Conservation (phyloP, 2,888 invertebrate genomes). For the Hyppa rectilinea region DNA sequence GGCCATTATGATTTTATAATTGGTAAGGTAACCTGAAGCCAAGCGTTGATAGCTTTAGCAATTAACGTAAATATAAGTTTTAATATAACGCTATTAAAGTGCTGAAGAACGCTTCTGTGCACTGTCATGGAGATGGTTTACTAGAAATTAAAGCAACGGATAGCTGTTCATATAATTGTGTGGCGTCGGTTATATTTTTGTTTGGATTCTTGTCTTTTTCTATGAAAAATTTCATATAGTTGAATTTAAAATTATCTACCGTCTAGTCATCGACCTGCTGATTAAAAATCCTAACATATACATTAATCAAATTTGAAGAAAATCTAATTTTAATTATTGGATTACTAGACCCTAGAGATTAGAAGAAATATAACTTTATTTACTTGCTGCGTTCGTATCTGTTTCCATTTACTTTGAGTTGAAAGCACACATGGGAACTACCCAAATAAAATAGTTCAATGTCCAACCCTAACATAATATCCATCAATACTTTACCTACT, state of each 20-base stretch:
- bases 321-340: no score
- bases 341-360: no score
- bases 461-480: neutral
- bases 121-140: no score
- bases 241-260: neutral
- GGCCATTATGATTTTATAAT: conserved; percentile 57
- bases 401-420: neutral
- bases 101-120: neutral
- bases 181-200: neutral
- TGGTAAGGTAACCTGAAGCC: conserved; percentile 52
- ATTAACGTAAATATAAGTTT: conserved; percentile 52
- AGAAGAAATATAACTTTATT: neutral
- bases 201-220: neutral
- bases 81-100: conserved; percentile 47
- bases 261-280: neutral
- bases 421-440: neutral
- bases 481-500: neutral
- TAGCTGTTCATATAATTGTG: neutral
- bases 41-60: conserved; percentile 47
- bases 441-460: neutral
- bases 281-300: neutral
- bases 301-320: neutral
- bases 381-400: neutral
- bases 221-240: neutral
- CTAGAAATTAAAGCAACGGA: neutral